Base-by-base conservation (phyloP, 1,140 invertebrate species). In the Orussus abietinus region DNA sequence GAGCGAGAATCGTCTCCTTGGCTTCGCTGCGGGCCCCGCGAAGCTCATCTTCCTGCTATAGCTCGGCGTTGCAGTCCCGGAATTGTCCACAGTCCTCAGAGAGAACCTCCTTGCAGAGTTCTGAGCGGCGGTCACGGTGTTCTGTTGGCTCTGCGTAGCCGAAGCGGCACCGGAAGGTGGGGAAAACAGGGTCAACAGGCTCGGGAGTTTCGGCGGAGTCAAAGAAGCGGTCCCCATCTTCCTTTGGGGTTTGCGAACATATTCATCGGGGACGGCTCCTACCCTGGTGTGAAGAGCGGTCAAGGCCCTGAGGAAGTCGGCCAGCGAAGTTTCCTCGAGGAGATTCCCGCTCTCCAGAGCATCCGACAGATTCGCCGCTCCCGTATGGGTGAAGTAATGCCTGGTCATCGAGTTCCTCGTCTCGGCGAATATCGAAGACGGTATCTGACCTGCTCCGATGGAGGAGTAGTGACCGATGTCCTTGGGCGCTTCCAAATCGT, bases 301-400 rank as follows among this genome's bases (percentile, higher is more conserved):
- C 10, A 89, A 57, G 0, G 84, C 83, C 20, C 85, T 69, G 10
- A 88, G 70, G 13, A 88, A 77, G 65, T 88, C 85, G 2, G 84
- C 84, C 7, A 88, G 66, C 12, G 83, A 86, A 1, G 85, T 88
- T 52, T 86, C 80, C 69, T 88, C 85, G 28, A 87, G 64, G 14
- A 88, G 70, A 55, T 77, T 75, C 13, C 79, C 77, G 49, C 80
- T 55, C 17, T 57, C 54, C 3, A 58, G 19, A 9, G 36, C 53
- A 25, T 5, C 47, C 1, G 50, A 41, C 10, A 62, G 44, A 34
- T 54, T 55, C 3, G 45, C 49, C 6, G 35, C 29, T 3, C 65
- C 60, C 1, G 62, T 58, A 15, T 69, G 60, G 14, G 65, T 67
- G 17, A 66, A 54, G 26, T 72, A 65, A 5, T 59, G 34, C 4